Evolutionary conservation across 2,113 vertebrate species (phyloP), one percentile per base, ranked within the genome.

Genomic region (Merops nubicus): DNA sequence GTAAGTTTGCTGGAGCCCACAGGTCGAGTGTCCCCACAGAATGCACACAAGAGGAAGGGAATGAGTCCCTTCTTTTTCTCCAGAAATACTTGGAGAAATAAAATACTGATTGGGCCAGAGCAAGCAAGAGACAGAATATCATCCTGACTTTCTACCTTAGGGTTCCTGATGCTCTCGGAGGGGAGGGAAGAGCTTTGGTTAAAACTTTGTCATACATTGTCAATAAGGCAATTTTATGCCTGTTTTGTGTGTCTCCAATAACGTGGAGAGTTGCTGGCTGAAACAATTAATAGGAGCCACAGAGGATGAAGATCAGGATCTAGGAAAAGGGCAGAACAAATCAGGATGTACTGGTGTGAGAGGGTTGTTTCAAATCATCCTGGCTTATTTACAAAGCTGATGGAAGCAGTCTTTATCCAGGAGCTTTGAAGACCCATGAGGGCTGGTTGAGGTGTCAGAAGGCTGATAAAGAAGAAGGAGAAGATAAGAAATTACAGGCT

Each of bases 401-500:
- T 40, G 51, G 86, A 93, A 95, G 43, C 34, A 77, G 19, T 86
- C 80, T 86, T 72, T 92, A 91, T n/a, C n/a, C n/a, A n/a, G n/a
- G n/a, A n/a, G n/a, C n/a, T 94, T 92, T 95, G 95, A 97, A 93
- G 72, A 50, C 42, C 63, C 26, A 2, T 21, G 40, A 85, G 56
- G 33, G 25, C 38, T 86, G 42, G 29, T 53, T 91, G 73, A 85
- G 69, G 47, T 89, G 86, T 92, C 86, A 92, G 64, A 68, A 93
- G 60, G 64, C 68, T 92, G 68, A 91, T 84, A 81, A 86, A 38
- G 63, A 91, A 57, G 0, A 21, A 63, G 36, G 36, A 63, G 33
- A 85, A 88, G 70, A 91, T 59, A 91, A 88, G 59, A 93, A 86
- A 84, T 80, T 85, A 64, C 88, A 88, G 85, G 75, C 56, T 94